Evolutionary conservation across 2,888 invertebrate genomes (phyloP).

Genomic region (Thera obeliscata): DNA sequence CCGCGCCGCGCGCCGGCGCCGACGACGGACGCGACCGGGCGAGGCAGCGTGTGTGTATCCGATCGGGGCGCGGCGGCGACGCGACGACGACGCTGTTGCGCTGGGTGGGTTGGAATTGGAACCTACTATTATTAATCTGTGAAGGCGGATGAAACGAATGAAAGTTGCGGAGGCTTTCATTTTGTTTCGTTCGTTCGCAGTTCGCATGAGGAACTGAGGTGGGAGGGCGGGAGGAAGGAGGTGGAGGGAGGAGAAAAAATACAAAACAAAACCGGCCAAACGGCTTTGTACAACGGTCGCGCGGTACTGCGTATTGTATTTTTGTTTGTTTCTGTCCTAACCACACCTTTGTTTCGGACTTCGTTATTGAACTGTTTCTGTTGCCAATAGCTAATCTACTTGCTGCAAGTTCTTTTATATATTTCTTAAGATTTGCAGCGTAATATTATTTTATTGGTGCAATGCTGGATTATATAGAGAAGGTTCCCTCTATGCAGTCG

Average conservation of each 20-base stretch:
- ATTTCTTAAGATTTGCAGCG: slow-evolving; percentile 27
- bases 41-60: too few species aligned
- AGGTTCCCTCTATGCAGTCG: slow-evolving; percentile 56
- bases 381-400: slow-evolving; percentile 38
- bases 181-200: slow-evolving; percentile 21
- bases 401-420: slow-evolving; percentile 38
- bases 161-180: slow-evolving; percentile 58
- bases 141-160: neutral
- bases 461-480: slow-evolving; percentile 56
- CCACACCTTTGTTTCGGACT: slow-evolving; percentile 77
- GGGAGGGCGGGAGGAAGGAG: slow-evolving; percentile 49
- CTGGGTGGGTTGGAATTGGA: too few species aligned
- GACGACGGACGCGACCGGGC: too few species aligned
- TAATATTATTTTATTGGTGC: slow-evolving; percentile 49
- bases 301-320: slow-evolving; percentile 73
- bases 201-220: slow-evolving; percentile 46
- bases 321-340: slow-evolving; percentile 69
- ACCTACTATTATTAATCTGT: too few species aligned
- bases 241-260: slow-evolving; percentile 24
- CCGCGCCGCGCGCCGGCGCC: too few species aligned
- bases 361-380: slow-evolving; percentile 58
- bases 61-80: too few species aligned
- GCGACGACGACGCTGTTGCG: too few species aligned
- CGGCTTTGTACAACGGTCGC: slow-evolving; percentile 82
- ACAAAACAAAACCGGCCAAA: slow-evolving; percentile 74